Evolutionary conservation across 2,888 invertebrate genomes (phyloP), one percentile per base, ranked within the genome.

Genomic region (Hanleya hanleyi): DNA sequence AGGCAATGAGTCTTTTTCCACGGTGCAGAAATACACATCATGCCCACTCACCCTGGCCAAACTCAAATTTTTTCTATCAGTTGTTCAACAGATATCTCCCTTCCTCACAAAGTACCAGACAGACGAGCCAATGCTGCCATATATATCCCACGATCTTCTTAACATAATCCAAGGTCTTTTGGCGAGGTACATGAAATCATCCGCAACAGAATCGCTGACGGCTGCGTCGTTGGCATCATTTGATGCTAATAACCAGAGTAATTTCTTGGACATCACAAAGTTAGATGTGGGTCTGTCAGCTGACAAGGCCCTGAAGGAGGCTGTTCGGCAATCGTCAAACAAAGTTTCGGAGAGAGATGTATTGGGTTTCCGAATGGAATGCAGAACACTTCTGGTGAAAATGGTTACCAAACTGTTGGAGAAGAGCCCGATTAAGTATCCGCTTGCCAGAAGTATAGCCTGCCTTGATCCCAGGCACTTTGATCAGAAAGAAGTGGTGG

Each of bases 341-440:
- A 64, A 26, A 64, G 12, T 33, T 18, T n/a, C 6, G 32, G 18
- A 29, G 35, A 68, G 18, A 50, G n/a, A 5, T 18, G 66, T 69
- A 36, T 15, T 33, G 26, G 51, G 64, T 22, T 70, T 70, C 57
- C 64, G 65, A 47, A 65, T 36, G 18, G 33, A 72, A 51, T 69
- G 69, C 37, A 57, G 33, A 36, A 51, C 33, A 15, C 51, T 67
- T n/a, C 36, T 75, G n/a, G 15, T 38, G 5, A 64, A 26, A 33
- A 22, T 67, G 29, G 67, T 73, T 9, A n/a, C 1, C 6, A 70
- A 50, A 70, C 41, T 73, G 0, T 18, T 38, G 29, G 38, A 57
- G 18, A 75, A 75, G 47, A 66, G 69, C 36, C 75, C 73, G 15
- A 7, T 70, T 6, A 35, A 29, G 35, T 75, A 73, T 36, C 18